Evolutionary conservation across 2,113 vertebrate genomes (phyloP), one percentile per base, ranked within the genome.

Genomic region (Dromiciops gliroides): DNA sequence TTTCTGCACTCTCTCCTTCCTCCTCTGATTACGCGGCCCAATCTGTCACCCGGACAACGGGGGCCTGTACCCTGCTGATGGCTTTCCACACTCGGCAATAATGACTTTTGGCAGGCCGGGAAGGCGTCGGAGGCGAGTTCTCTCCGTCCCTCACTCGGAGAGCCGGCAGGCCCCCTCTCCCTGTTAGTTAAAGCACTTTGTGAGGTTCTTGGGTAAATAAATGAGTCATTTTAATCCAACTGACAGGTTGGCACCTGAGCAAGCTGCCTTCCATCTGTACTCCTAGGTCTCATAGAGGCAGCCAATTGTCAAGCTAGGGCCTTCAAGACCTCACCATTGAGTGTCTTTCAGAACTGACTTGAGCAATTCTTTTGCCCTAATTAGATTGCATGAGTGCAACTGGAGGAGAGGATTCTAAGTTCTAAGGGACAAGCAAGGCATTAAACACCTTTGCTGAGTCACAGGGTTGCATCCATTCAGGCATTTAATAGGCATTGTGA

Each of bases 151-250:
- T 98, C 98, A 95, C 98, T 98, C 97, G 93, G 98, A 98, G 98
- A 98, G 98, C 98, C 96, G 97, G 98, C 98, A 97, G 98, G 97
- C 98, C 98, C 98, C 98, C 98, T 98, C 98, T 98, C 98, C 98
- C 98, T 98, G 99, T 99, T 99, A 99, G 99, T 99, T 99, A 98
- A 99, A 99, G 99, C 99, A 98, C 99, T 99, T 99, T 99, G 99
- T 99, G 98, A 99, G 99, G 99, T 99, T 99, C 99, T 99, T 99
- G 99, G 99, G 99, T 99, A 99, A 99, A 99, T 99, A 99, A 99
- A 99, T 99, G 99, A 99, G 99, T 99, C 99, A 99, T 99, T 99
- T 99, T 99, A 99, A 99, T 99, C 99, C 99, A 99, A 99, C 99
- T 99, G 99, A 99, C 99, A 99, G 99, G 99, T 99, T 99, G 99